Percentiles rank a stretch among this genome's conserved stretches.
Conservation (phyloP, 2,113 vertebrate species). For the Bagarius yarrelli region DNA sequence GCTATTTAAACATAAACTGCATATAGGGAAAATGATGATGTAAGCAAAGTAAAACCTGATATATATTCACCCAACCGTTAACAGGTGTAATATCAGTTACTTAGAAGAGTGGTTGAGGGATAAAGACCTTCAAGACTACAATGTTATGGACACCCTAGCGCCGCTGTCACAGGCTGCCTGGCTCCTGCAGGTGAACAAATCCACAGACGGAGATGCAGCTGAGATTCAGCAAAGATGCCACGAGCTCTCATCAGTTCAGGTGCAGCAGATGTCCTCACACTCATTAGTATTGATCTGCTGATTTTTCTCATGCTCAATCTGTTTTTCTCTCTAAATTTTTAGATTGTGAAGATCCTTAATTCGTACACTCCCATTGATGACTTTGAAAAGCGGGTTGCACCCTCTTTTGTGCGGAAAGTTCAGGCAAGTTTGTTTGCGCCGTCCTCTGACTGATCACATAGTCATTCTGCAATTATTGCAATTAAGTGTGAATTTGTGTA, state of each 20-base stretch:
- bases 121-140: constrained; percentile 81
- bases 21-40: background rate
- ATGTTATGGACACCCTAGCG: constrained; percentile 84
- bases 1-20: background rate
- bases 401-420: constrained; percentile 92
- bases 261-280: constrained; percentile 53
- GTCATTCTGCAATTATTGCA: background rate
- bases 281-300: background rate
- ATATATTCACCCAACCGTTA: background rate
- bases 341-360: constrained; percentile 97
- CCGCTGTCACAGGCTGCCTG: constrained; percentile 90
- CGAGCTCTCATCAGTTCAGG: constrained; percentile 88
- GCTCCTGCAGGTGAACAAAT: constrained; percentile 95
- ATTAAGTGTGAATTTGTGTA: background rate
- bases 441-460: no score
- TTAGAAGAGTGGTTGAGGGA: constrained; percentile 97
- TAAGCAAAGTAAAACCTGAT: background rate
- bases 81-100: constrained; percentile 96
- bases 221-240: constrained; percentile 84
- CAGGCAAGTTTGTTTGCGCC: constrained; percentile 73
- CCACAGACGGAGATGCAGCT: constrained; percentile 86
- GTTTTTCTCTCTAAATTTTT: background rate
- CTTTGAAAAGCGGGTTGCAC: constrained; percentile 92
- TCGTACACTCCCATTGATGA: constrained; percentile 96
- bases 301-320: background rate